Evolutionary conservation across 64 coral and sea anemone species (phyloP), one percentile per base, ranked within the genome.

Genomic region (Stichodactyla mertensii): DNA sequence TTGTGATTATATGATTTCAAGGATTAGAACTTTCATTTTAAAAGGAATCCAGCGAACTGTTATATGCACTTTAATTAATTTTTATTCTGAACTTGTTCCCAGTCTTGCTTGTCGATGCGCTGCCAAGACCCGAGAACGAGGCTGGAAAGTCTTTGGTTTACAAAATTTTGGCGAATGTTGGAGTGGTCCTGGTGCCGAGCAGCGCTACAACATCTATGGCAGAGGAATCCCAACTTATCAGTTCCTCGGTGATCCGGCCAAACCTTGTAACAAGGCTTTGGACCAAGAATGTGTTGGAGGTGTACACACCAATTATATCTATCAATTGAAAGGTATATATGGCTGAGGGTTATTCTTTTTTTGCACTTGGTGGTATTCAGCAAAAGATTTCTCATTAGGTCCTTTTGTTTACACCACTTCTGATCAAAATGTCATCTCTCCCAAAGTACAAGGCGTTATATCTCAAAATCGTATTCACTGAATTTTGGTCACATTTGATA

Each of bases 91-190:
- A 15, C 7, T 79, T 79, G 5, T 52, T 36, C 22, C 57, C 52
- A 93, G 87, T 28, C 57, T 93, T 83, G 91, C 91, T 6, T 92
- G 91, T 59, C 86, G 91, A 55, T 92, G 91, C 77, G 91, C 86
- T 10, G 74, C 87, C 51, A 77, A 77, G 20, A 92, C 91, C 0
- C 81, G 70, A 66, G 67, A 23, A 54, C 88, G 79, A 86, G 91
- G 82, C 8, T 92, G 87, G 83, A 87, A 86, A 10, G 62, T 89
- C 20, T 93, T 93, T 66, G 92, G 92, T 15, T 55, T 93, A 4
- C 92, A 93, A 51, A 89, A 89, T 77, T 93, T 79, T 52, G 92
- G 92, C 15, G 92, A 93, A 66, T 93, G 92, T 52, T 93, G 92
- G 91, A 88, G 86, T 55, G 91, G 81, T 2, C 52, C 82, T 59